A percentile compares a stretch with the other conserved stretches of the same genome.
Conservation (phyloP, 2,113 vertebrate genomes). For the Ursus arctos region DNA sequence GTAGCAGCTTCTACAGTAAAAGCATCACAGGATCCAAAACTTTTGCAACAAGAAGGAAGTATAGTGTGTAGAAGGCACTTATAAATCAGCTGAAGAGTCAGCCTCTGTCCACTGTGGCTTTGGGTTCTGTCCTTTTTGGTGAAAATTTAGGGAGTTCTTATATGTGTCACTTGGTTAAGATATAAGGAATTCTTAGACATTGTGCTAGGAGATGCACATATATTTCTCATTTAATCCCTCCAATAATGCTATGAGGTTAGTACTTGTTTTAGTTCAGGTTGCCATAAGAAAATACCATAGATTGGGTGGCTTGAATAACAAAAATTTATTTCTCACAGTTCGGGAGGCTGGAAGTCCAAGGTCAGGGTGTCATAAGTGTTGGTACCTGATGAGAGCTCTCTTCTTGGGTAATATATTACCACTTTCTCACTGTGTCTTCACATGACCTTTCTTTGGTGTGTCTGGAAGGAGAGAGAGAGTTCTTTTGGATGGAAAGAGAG, state of each 20-base stretch:
- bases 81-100: neutral
- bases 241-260: neutral
- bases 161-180: neutral
- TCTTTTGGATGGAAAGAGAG: neutral
- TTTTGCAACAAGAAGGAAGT: neutral
- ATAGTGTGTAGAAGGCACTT: neutral
- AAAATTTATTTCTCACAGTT: neutral
- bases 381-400: neutral
- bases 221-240: neutral
- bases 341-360: neutral
- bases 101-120: neutral
- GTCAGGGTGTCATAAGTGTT: neutral
- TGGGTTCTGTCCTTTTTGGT: neutral
- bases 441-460: neutral
- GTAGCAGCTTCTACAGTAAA: neutral
- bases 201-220: neutral
- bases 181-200: neutral
- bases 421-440: neutral
- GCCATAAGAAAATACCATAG: neutral
- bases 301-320: neutral
- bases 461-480: neutral
- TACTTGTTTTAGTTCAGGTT: neutral
- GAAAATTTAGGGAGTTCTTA: neutral
- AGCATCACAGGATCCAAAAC: neutral
- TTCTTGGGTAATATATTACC: neutral